phyloP scores from a whole-genome alignment of 2,888 invertebrate species.

The Gastracanthus pulcherrimus region DNA sequence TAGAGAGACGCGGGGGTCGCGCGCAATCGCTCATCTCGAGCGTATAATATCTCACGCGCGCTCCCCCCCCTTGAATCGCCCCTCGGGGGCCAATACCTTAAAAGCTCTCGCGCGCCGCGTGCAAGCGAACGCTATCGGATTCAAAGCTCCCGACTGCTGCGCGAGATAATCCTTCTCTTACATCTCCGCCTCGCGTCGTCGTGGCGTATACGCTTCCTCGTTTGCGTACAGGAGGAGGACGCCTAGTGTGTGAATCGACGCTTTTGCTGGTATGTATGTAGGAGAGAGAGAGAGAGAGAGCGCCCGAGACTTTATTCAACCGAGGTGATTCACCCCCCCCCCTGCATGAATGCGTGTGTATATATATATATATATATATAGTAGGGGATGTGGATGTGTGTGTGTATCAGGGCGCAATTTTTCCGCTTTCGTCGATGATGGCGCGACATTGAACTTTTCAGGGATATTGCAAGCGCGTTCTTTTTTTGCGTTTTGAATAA shows the following conservation, averaged over 20 bases:
- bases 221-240: neutral
- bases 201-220: neutral
- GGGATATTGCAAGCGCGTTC: conserved; percentile 4
- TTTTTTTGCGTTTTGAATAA: conserved; percentile 17
- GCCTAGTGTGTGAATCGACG: conserved; percentile 18
- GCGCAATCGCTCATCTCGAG: conserved; percentile 60
- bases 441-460: conserved; percentile 32
- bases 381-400: neutral
- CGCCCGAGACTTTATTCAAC: conserved; percentile 16
- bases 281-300: no score
- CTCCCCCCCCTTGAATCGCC: conserved; percentile 57
- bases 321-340: conserved; percentile 32
- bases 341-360: no score
- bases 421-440: neutral
- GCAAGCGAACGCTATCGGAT: conserved; percentile 69
- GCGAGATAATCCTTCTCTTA: conserved; percentile 74
- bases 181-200: conserved; percentile 58
- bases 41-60: conserved; percentile 61
- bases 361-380: no score
- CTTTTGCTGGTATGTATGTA: no score
- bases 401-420: conserved; percentile 30
- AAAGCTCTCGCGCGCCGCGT: conserved; percentile 62
- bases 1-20: neutral
- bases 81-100: conserved; percentile 71
- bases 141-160: conserved; percentile 63